phyloP scores from a whole-genome alignment of 2,888 invertebrate species.

The Hyles lineata region DNA sequence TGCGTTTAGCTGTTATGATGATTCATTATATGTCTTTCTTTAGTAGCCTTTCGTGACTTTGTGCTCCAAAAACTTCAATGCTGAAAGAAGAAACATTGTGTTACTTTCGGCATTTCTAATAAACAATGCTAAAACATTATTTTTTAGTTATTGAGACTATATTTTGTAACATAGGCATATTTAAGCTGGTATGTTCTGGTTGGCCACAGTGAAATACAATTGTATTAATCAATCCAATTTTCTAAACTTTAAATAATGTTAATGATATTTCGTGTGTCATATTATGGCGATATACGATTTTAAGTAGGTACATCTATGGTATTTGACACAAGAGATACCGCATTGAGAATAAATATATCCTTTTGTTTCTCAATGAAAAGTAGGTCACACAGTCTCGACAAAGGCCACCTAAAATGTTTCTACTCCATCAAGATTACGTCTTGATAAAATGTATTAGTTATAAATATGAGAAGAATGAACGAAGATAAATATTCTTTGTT shows the following conservation, averaged over 20 bases:
- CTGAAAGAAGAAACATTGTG: constrained; percentile 27
- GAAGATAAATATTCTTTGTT: not conserved
- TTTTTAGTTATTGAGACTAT: not conserved
- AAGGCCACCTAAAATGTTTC: not conserved
- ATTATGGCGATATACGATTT: not conserved
- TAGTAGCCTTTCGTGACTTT: constrained; percentile 73
- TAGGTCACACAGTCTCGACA: constrained; percentile 6
- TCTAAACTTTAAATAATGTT: too few relatives aligned
- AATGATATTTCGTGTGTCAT: too few relatives aligned
- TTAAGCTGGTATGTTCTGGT: too few relatives aligned
- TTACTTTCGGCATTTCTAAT: constrained; percentile 12
- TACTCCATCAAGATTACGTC: constrained; percentile 15
- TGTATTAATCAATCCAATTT: too few relatives aligned
- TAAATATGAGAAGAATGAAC: not conserved
- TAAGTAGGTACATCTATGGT: not conserved
- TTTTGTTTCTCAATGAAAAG: constrained; percentile 1
- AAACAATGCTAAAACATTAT: not conserved
- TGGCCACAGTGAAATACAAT: too few relatives aligned
- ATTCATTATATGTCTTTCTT: constrained; percentile 55
- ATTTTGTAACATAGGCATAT: not conserved
- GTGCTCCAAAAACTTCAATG: constrained; percentile 69
- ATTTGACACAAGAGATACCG: not conserved
- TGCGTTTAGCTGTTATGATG: constrained; percentile 47
- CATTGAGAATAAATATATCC: not conserved
- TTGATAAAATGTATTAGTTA: not conserved